Evolutionary conservation across 2,797 vertebrate genomes (phyloP).

Genomic region (Petrocephalus schoutedeni): DNA sequence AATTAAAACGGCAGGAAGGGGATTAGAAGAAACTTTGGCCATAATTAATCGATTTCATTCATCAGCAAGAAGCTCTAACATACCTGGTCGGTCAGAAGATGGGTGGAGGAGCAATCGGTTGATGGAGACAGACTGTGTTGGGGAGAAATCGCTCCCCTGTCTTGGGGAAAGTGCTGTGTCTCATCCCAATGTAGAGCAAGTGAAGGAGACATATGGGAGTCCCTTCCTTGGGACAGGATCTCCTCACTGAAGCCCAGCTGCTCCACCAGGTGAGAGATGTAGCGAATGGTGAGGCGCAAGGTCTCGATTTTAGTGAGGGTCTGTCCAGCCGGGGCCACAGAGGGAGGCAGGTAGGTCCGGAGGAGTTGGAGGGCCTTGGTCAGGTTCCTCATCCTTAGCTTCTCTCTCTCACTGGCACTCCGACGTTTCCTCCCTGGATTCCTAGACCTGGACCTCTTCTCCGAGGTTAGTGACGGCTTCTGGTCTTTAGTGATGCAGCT

Average conservation of each 20-base stretch:
- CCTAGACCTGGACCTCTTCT: conserved; percentile 39
- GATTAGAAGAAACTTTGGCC: not conserved
- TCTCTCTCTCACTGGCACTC: conserved; percentile 67
- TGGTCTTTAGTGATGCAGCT: not conserved
- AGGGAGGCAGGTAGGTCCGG: conserved; percentile 65
- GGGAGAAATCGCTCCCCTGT: not conserved
- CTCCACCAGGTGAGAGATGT: conserved; percentile 61
- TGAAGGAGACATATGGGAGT: not conserved
- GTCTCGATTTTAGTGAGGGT: conserved; percentile 77
- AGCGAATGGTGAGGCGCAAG: conserved; percentile 63
- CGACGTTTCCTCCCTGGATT: conserved; percentile 58
- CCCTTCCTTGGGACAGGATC: conserved; percentile 46
- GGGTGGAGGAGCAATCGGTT: conserved; percentile 15
- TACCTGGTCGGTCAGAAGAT: conserved; percentile 52
- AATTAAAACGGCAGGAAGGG: not conserved
- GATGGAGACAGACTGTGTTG: conserved; percentile 17
- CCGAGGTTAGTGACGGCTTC: conserved; percentile 1
- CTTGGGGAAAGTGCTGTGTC: conserved; percentile 35
- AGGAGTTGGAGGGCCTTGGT: conserved; percentile 66
- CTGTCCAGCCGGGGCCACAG: conserved; percentile 65
- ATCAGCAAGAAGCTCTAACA: conserved; percentile 18
- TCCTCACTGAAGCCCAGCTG: conserved; percentile 69
- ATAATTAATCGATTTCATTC: not conserved
- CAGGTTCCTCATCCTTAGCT: conserved; percentile 72
- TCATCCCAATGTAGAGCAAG: conserved; percentile 30